Base-by-base conservation (phyloP, 2,113 vertebrate genomes). In the Polyodon spathula region DNA sequence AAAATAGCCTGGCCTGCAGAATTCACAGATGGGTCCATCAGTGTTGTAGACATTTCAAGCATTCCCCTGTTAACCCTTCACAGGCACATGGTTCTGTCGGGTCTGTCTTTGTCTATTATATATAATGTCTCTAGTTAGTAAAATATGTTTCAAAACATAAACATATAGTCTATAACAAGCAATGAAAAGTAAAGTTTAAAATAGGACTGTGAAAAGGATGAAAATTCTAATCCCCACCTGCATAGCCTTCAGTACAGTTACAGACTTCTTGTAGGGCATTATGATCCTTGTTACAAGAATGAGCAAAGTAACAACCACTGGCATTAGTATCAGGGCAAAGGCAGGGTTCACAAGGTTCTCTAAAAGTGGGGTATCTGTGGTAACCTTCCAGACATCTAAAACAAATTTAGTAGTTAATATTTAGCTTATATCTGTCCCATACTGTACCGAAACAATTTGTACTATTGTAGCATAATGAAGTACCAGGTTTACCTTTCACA, bases 31-130 rank as follows among this genome's bases (percentile, higher is more conserved):
- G 5, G 71, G 39, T 37, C 92, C 92, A 1, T 73, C 66, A 0
- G 90, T 94, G 73, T 92, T 81, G 73, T 90, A 68, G 82, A 74
- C 92, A 92, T 67, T 64, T 85, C 52, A 85, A 78, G 71, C 91
- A 92, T 56, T 87, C 73, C 2, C 92, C 93, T 0, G 86, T 94
- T 41, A 77, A 48, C 2, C 16, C 55, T 76, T 86, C 77, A 53
- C 91, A 95, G 40, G 89, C 81, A 0, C 75, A 64, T 0, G 61
- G 65, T 54, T 95, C 90, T 1, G 63, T 76, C 1, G 68, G 52
- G 60, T 92, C 70, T 1, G 81, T 90, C 75, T 94, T 95, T n/a
- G n/a, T n/a, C n/a, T n/a, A n/a, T n/a, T n/a, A n/a, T n/a, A n/a
- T n/a, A n/a, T n/a, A n/a, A n/a, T n/a, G n/a, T n/a, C n/a, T n/a